These are phyloP conservation scores for Zapornia atra DNA, from an alignment of 2,113 vertebrate species.

Conservation along the genomic window DNA sequence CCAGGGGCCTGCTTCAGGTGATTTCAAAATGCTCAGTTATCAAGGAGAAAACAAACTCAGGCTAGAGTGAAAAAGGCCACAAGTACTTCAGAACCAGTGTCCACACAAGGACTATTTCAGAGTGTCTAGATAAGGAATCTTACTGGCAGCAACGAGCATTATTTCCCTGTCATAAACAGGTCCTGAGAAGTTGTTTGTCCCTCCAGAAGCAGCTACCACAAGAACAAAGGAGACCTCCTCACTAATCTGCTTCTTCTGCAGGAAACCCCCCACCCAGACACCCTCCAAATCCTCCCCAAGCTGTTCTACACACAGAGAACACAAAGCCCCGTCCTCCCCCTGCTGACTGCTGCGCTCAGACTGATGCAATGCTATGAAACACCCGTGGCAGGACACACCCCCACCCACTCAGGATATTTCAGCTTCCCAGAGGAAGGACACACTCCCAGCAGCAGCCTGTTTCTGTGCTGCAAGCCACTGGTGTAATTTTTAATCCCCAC, in stretches of 20 bases:
- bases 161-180: not conserved
- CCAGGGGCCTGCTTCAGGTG: not conserved
- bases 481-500: not conserved
- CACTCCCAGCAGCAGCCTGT: not conserved
- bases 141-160: not conserved
- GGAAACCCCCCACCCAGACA: not conserved
- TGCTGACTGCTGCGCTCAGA: not conserved
- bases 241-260: not conserved
- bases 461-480: not conserved
- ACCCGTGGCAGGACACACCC: not conserved
- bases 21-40: not conserved
- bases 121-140: not conserved
- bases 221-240: not conserved
- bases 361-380: constrained; percentile 53
- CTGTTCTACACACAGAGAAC: not conserved
- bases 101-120: not conserved
- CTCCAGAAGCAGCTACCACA: not conserved
- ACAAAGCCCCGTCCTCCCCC: not conserved
- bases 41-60: not conserved
- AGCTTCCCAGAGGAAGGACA: not conserved
- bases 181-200: not conserved
- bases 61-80: not conserved
- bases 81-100: not conserved
- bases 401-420: not conserved
- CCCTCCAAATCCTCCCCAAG: not conserved